A percentile compares a stretch with the other conserved stretches of the same genome.
Conservation (phyloP, 2,888 invertebrate species). For the Ferrisia virgata region DNA sequence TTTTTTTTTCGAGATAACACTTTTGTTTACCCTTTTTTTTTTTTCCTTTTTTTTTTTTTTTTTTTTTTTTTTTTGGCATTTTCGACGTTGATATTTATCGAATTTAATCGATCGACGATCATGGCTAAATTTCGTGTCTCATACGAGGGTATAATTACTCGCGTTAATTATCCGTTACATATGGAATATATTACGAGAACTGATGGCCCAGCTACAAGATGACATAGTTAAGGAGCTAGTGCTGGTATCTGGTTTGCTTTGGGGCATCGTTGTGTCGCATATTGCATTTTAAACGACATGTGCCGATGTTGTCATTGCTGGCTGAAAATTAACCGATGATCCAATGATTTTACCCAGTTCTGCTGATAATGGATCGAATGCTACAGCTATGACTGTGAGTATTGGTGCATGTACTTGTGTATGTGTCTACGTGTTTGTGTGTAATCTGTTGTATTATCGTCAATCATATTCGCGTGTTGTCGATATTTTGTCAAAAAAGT, state of each 20-base stretch:
- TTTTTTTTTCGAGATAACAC: too few species aligned
- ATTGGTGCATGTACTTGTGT: too few species aligned
- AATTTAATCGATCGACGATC: neutral
- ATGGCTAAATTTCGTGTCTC: neutral
- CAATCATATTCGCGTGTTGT: too few species aligned
- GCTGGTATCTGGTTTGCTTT: too few species aligned
- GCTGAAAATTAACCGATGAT: neutral
- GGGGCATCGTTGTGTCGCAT: neutral
- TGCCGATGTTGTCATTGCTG: neutral
- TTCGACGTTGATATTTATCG: neutral
- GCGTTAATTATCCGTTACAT: neutral
- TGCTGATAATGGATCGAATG: neutral
- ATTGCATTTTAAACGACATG: neutral
- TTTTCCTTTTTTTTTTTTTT: too few species aligned
- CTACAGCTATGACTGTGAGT: neutral
- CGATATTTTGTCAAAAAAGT: too few species aligned
- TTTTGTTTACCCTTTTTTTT: too few species aligned
- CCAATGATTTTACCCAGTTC: neutral
- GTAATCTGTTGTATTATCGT: too few species aligned
- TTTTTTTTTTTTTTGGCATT: neutral
- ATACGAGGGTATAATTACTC: neutral
- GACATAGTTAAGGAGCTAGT: neutral
- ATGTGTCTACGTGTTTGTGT: too few species aligned
- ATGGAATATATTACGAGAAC: neutral
- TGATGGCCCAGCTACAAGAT: neutral